Conservation (phyloP, 1,140 invertebrate species). For the Drosophila lacertosa region DNA sequence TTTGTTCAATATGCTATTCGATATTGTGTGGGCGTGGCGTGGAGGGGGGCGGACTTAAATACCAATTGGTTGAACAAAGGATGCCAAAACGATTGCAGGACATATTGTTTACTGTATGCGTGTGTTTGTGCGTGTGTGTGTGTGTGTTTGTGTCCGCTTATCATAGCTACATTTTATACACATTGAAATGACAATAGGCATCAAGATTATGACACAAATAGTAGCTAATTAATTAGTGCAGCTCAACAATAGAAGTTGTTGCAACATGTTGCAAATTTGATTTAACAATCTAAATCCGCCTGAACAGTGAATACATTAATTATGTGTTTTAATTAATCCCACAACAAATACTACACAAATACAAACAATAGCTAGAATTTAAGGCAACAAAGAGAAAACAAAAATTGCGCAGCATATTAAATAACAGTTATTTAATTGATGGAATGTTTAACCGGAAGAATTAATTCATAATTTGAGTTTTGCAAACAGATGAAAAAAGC, state of each 20-base stretch:
- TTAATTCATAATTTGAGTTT: too few species aligned
- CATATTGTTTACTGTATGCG: background rate
- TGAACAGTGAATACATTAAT: background rate
- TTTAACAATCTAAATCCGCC: too few species aligned
- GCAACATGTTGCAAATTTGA: background rate
- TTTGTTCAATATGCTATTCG: conserved; percentile 55
- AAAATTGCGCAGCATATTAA: background rate
- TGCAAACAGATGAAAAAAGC: too few species aligned
- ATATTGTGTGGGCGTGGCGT: conserved; percentile 59
- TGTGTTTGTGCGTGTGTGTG: background rate
- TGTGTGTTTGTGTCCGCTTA: conserved; percentile 17
- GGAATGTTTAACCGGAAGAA: too few species aligned
- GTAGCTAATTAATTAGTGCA: background rate
- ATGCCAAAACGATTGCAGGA: conserved; percentile 37
- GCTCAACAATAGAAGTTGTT: background rate
- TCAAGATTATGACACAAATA: background rate
- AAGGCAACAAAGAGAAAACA: too few species aligned
- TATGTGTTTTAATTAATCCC: background rate
- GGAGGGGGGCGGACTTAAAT: conserved; percentile 33
- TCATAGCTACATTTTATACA: conserved; percentile 8
- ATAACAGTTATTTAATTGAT: too few species aligned
- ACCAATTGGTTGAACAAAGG: conserved; percentile 55
- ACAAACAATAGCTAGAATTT: too few species aligned
- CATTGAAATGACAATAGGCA: conserved; percentile 23
- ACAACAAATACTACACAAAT: background rate